Percentiles rank a stretch among this genome's conserved stretches.
These are phyloP conservation scores for Aspidiotus rigidus DNA, from an alignment of 2,888 invertebrate genomes.

Conservation along the genomic window DNA sequence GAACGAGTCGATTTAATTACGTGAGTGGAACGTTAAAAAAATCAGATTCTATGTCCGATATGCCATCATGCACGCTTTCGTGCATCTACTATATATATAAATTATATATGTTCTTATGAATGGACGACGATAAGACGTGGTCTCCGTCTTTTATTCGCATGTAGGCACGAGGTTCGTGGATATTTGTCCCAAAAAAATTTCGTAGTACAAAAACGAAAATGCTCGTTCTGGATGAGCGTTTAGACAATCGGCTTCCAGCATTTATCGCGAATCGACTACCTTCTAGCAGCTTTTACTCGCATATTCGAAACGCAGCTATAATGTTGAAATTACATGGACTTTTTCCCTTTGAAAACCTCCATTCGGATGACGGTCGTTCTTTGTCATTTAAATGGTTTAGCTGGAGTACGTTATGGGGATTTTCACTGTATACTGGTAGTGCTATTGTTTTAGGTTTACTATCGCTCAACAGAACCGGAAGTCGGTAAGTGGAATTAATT, in stretches of 20 bases:
- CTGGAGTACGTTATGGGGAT: slow-evolving; percentile 26
- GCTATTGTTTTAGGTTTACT: slow-evolving; percentile 28
- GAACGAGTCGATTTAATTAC: too few species aligned
- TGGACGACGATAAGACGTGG: too few species aligned
- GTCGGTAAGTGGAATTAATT: slow-evolving; percentile 10
- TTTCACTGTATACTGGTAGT: slow-evolving; percentile 8
- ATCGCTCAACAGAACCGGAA: slow-evolving; percentile 15
- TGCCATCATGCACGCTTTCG: too few species aligned
- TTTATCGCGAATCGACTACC: background rate
- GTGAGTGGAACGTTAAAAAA: too few species aligned
- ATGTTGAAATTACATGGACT: slow-evolving; percentile 32
- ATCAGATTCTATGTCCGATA: too few species aligned
- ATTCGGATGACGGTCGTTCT: slow-evolving; percentile 27
- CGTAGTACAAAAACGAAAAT: background rate
- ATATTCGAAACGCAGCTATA: slow-evolving; percentile 29
- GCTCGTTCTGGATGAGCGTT: slow-evolving; percentile 8
- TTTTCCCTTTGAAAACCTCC: slow-evolving; percentile 30
- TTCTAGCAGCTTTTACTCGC: slow-evolving; percentile 24
- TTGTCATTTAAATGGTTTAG: slow-evolving; percentile 31
- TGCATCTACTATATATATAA: too few species aligned
- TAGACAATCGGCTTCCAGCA: slow-evolving; percentile 21
- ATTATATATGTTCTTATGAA: too few species aligned
- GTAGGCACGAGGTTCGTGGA: too few species aligned
- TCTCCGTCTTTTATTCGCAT: too few species aligned
- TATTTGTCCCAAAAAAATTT: too few species aligned